Evolutionary conservation across 2,888 invertebrate genomes (phyloP), one percentile per base, ranked within the genome.

Genomic region (Chymomyza amoena): DNA sequence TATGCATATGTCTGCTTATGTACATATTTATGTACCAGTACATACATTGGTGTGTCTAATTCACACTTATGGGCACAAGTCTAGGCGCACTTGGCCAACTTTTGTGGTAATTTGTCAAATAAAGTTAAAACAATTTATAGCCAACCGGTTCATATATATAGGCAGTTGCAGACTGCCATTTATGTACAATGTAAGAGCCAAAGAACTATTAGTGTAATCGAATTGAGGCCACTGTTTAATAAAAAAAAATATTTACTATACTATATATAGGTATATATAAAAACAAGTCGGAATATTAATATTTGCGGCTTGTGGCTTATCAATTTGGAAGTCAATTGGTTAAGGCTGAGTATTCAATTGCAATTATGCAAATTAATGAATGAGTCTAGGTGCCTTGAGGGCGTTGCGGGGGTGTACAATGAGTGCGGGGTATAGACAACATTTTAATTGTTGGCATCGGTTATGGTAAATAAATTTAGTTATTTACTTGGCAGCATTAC

Each of bases 221-320:
- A 78, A 76, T 73, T 73, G 78, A 78, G 78, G 82, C 64, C 80
- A 70, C 15, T 56, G 68, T 66, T 69, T 70, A 70, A 74, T 76
- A 69, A 32, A 32, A 32, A 9, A 5, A 32, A 1, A 32, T 32
- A 9, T 32, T 7, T 6, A n/a, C 0, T 32, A 7, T 32, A n/a
- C n/a, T n/a, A 7, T 32, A 32, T 32, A 32, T 32, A 32, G 32
- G 32, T 32, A 32, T 32, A 32, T 32, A 32, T 32, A 32, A 72
- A 72, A 66, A 50, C 61, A 45, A 13, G 39, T 51, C 50, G 62
- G 45, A 66, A 57, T 63, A 71, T 64, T 66, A 64, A 45, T 45
- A 45, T 45, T 45, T 45, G 10, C 13, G 39, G 32, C 36, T 61
- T 70, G 57, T 20, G 18, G 61, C 50, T 32, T 32, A 36, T 50